Conservation (phyloP, 2,888 invertebrate species). For the Drosophila borborema region DNA sequence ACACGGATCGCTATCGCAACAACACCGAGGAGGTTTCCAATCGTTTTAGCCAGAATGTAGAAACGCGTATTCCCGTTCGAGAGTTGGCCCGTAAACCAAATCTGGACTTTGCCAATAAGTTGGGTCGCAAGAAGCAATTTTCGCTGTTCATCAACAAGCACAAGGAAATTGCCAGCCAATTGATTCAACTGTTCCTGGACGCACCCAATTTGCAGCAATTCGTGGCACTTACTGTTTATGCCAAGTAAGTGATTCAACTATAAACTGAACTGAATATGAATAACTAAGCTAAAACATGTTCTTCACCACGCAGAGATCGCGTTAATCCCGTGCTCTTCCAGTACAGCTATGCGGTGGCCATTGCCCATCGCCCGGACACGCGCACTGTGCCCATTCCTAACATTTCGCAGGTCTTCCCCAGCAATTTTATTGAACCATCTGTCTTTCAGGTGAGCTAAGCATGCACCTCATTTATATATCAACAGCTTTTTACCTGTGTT, state of each 20-base stretch:
- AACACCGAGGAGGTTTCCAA: constrained; percentile 75
- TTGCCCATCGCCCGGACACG: constrained; percentile 87
- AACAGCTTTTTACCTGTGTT: neutral
- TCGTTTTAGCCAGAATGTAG: constrained; percentile 81
- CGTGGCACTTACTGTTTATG: constrained; percentile 89
- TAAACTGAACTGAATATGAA: accelerated
- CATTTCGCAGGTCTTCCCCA: constrained; percentile 92
- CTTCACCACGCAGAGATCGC: constrained; percentile 86
- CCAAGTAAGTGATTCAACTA: constrained; percentile 68
- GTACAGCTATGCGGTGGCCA: constrained; percentile 91
- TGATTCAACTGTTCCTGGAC: constrained; percentile 90
- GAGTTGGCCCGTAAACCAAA: constrained; percentile 78
- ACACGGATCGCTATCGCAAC: constrained; percentile 77
- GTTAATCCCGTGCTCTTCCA: constrained; percentile 93
- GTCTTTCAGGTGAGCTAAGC: constrained; percentile 86
- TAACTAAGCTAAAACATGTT: no score
- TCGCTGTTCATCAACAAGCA: constrained; percentile 91
- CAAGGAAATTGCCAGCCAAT: constrained; percentile 89
- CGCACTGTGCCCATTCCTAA: constrained; percentile 89
- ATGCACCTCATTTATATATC: neutral
- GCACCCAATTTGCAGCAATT: constrained; percentile 87
- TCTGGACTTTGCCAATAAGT: constrained; percentile 72
- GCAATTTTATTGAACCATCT: constrained; percentile 92
- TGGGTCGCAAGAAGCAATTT: constrained; percentile 85
- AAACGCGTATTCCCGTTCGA: constrained; percentile 80